phyloP scores from a whole-genome alignment of 2,888 invertebrate species.

The Conomelus anceps region DNA sequence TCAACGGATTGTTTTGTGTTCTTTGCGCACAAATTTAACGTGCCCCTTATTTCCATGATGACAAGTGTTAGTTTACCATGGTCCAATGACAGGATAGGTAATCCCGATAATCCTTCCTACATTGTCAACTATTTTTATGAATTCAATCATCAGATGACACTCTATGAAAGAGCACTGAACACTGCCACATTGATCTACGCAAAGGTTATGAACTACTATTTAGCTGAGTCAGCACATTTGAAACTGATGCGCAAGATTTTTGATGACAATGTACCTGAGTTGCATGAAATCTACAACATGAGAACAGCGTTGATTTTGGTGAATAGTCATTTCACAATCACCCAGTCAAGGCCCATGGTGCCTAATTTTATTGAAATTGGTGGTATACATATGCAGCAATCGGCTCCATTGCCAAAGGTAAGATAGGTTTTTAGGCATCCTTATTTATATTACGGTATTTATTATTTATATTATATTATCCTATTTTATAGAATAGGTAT shows the following conservation, averaged over 20 bases:
- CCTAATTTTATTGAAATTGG: conserved; percentile 54
- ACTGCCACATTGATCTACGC: conserved; percentile 40
- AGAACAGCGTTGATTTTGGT: conserved; percentile 45
- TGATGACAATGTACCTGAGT: conserved; percentile 26
- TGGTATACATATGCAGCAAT: conserved; percentile 45
- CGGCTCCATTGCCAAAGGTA: conserved; percentile 27
- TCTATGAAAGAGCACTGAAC: conserved; percentile 45
- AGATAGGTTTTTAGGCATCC: not conserved
- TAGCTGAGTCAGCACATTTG: conserved; percentile 25
- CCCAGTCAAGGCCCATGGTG: conserved; percentile 45
- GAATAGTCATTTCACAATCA: conserved; percentile 49
- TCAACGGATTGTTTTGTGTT: conserved; percentile 32
- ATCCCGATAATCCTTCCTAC: conserved; percentile 33
- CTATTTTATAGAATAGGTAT: too few relatives aligned
- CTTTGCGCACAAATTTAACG: conserved; percentile 30
- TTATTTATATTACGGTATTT: too few relatives aligned
- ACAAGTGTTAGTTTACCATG: conserved; percentile 33
- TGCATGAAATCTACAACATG: conserved; percentile 27
- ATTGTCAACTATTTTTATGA: conserved; percentile 29
- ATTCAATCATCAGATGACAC: conserved; percentile 38
- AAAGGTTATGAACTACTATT: conserved; percentile 18
- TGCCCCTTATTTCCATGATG: conserved; percentile 30
- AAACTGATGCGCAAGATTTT: conserved; percentile 25
- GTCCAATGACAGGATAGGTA: conserved; percentile 30
- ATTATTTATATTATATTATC: too few relatives aligned